phyloP scores from a whole-genome alignment of 2,888 invertebrate species.

The Ectemnius cavifrons region DNA sequence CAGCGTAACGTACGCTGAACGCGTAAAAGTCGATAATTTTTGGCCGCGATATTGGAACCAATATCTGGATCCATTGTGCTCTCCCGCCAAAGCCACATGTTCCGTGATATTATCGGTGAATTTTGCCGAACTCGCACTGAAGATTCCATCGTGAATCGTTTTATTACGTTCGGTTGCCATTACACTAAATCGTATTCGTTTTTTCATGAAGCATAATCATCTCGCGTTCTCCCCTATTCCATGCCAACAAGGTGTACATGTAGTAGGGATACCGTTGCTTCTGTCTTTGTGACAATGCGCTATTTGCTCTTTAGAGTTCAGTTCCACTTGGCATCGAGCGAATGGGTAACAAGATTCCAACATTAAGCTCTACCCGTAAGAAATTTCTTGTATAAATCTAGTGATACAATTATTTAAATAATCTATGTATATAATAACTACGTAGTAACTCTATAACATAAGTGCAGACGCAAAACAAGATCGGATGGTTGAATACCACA shows the following conservation, averaged over 20 bases:
- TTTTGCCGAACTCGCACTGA: background rate
- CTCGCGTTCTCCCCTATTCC: background rate
- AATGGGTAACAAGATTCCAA: background rate
- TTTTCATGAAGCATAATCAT: background rate
- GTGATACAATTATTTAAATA: constrained; percentile 43
- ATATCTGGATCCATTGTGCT: background rate
- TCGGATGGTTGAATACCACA: background rate
- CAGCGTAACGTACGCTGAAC: constrained; percentile 64
- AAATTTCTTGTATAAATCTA: constrained; percentile 48
- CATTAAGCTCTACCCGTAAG: constrained; percentile 24
- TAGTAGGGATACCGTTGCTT: background rate
- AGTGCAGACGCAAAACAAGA: background rate
- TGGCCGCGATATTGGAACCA: background rate
- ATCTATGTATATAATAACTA: constrained; percentile 27
- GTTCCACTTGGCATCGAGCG: background rate
- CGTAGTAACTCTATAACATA: constrained; percentile 7
- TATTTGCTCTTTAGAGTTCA: background rate
- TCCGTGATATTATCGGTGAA: background rate
- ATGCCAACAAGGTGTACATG: background rate
- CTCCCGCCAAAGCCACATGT: background rate
- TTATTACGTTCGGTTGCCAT: background rate
- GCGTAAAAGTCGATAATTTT: constrained; percentile 1
- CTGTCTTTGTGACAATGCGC: constrained; percentile 2
- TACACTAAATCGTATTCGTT: background rate
- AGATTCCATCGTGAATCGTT: background rate